A percentile compares a stretch with the other conserved stretches of the same genome.
Evolutionary conservation across 2,888 invertebrate genomes (phyloP).

Genomic region (Mesorhabditis sp.): DNA sequence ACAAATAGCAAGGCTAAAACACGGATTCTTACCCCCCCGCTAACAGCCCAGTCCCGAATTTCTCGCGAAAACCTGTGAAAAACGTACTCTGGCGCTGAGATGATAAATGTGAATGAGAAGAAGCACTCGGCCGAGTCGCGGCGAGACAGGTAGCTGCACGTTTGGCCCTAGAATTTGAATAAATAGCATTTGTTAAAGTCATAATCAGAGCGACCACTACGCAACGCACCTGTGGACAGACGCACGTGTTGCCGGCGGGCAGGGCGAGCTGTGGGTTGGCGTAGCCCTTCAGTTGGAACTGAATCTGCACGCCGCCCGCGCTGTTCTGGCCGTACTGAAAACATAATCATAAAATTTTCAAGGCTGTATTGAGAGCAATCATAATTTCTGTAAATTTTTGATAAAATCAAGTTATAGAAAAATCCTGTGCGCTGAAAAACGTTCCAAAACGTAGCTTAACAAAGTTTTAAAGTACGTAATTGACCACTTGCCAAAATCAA

Average conservation of each 20-base stretch:
- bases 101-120: constrained; percentile 34
- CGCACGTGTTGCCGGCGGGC: constrained; percentile 28
- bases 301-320: constrained; percentile 26
- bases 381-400: too few relatives aligned
- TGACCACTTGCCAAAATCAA: too few relatives aligned
- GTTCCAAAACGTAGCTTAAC: too few relatives aligned
- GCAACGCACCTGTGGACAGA: constrained; percentile 20
- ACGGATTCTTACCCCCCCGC: too few relatives aligned
- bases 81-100: constrained; percentile 35
- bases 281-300: constrained; percentile 35
- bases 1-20: too few relatives aligned
- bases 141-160: constrained; percentile 24
- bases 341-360: background rate
- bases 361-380: too few relatives aligned
- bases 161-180: constrained; percentile 13
- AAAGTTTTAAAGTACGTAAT: too few relatives aligned
- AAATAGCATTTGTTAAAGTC: background rate
- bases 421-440: too few relatives aligned
- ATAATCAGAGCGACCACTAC: background rate
- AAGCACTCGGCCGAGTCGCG: constrained; percentile 18
- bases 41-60: too few relatives aligned
- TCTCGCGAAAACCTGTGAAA: background rate
- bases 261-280: constrained; percentile 27
- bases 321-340: background rate
- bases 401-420: too few relatives aligned